These are phyloP conservation scores for Muntiacus reevesi DNA, from an alignment of 2,113 vertebrate species.

Conservation along the genomic window DNA sequence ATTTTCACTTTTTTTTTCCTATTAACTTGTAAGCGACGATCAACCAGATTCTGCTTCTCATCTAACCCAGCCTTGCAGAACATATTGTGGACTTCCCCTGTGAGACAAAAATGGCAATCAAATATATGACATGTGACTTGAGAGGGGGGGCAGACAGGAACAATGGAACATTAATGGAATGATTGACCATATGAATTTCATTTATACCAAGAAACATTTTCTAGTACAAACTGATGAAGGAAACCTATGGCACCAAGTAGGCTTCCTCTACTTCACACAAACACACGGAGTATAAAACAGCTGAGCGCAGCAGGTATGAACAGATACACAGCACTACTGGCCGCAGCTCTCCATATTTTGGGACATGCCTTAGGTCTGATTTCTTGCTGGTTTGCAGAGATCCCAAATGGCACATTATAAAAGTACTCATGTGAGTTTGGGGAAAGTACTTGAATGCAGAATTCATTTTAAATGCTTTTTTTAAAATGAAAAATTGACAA, in stretches of 20 bases:
- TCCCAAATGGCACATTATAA: slow-evolving; percentile 15
- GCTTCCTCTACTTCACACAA: not conserved
- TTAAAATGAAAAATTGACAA: slow-evolving; percentile 41
- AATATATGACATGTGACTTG: slow-evolving; percentile 14
- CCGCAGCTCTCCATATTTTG: not conserved
- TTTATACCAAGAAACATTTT: not conserved
- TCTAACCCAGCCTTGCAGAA: slow-evolving; percentile 90
- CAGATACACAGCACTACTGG: not conserved
- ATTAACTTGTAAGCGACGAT: slow-evolving; percentile 93
- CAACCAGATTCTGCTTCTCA: slow-evolving; percentile 93
- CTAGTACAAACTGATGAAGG: not conserved
- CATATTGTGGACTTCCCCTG: slow-evolving; percentile 88
- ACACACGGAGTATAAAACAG: not conserved
- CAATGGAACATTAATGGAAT: not conserved
- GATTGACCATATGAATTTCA: not conserved
- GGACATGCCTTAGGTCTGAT: not conserved
- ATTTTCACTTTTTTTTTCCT: slow-evolving; percentile 92
- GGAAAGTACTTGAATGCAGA: not conserved
- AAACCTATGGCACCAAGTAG: not conserved
- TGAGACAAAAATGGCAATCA: slow-evolving; percentile 66
- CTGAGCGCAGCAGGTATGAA: not conserved
- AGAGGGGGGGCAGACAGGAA: not conserved
- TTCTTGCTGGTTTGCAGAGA: slow-evolving; percentile 9
- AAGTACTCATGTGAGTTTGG: not conserved
- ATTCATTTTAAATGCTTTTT: slow-evolving; percentile 37